Percentiles rank a stretch among this genome's conserved stretches.
These are phyloP conservation scores for Kuschelorhynchus macadamiae DNA, from an alignment of 2,888 invertebrate species.

Conservation along the genomic window DNA sequence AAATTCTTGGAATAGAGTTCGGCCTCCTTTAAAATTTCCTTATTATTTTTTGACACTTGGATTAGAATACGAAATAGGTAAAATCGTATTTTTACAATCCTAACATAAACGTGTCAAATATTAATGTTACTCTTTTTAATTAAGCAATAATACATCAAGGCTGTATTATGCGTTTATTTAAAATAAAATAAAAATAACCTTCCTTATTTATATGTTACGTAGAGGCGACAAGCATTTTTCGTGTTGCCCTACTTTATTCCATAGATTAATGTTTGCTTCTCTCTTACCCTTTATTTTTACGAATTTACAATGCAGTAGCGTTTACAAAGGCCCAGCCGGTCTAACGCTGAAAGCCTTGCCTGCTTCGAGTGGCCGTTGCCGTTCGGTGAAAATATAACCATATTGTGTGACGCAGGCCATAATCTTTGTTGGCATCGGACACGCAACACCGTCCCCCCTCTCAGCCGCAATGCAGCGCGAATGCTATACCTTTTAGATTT, in stretches of 20 bases:
- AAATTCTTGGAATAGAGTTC: too few species aligned
- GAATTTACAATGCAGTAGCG: constrained; percentile 2
- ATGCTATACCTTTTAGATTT: constrained; percentile 54
- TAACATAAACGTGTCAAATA: too few species aligned
- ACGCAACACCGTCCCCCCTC: constrained; percentile 57
- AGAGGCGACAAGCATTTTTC: too few species aligned
- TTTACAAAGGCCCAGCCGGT: neutral
- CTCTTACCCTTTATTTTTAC: constrained; percentile 1
- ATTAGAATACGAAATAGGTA: too few species aligned
- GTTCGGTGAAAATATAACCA: constrained; percentile 51
- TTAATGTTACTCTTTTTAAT: too few species aligned
- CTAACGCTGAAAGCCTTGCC: constrained; percentile 3
- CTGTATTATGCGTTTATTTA: too few species aligned
- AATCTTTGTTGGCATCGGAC: constrained; percentile 57
- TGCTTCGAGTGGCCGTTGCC: constrained; percentile 13
- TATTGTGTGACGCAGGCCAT: constrained; percentile 58
- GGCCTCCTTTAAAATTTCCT: too few species aligned
- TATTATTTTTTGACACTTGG: too few species aligned
- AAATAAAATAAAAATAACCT: too few species aligned
- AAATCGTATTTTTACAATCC: too few species aligned
- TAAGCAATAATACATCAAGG: too few species aligned
- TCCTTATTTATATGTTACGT: too few species aligned
- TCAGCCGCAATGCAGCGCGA: constrained; percentile 61
- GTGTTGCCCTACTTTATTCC: constrained; percentile 2
- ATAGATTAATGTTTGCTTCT: neutral